Conservation (phyloP, 2,113 vertebrate species). For the Tapirus terrestris region DNA sequence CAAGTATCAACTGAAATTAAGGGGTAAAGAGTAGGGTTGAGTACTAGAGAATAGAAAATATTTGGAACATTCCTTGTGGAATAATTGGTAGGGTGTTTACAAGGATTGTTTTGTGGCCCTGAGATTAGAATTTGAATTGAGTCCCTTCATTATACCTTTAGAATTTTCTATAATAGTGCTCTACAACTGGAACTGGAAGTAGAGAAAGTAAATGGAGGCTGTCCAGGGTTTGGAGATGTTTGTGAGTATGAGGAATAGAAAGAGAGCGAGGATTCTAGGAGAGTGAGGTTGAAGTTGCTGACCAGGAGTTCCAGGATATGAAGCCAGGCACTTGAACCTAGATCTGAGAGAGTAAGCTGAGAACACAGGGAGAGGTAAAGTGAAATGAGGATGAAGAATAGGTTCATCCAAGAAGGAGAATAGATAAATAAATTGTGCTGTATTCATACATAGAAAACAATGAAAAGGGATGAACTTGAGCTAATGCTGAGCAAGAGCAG, state of each 20-base stretch:
- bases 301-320: neutral
- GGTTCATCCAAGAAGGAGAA: neutral
- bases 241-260: neutral
- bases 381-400: neutral
- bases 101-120: neutral
- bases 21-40: neutral
- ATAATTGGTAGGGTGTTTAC: neutral
- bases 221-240: neutral
- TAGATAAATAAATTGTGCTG: neutral
- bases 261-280: neutral
- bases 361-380: neutral
- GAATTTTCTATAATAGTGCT: neutral
- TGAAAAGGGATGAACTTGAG: neutral
- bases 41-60: neutral
- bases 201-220: neutral
- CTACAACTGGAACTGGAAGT: neutral
- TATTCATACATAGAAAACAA: neutral
- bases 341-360: neutral
- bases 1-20: neutral
- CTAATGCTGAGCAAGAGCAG: neutral
- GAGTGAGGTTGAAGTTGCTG: neutral
- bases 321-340: neutral
- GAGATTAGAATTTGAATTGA: constrained; percentile 17
- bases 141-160: neutral
- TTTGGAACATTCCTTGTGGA: neutral